Evolutionary conservation across 2,797 vertebrate species (phyloP), one percentile per base, ranked within the genome.

Genomic region (Cuculus canorus): DNA sequence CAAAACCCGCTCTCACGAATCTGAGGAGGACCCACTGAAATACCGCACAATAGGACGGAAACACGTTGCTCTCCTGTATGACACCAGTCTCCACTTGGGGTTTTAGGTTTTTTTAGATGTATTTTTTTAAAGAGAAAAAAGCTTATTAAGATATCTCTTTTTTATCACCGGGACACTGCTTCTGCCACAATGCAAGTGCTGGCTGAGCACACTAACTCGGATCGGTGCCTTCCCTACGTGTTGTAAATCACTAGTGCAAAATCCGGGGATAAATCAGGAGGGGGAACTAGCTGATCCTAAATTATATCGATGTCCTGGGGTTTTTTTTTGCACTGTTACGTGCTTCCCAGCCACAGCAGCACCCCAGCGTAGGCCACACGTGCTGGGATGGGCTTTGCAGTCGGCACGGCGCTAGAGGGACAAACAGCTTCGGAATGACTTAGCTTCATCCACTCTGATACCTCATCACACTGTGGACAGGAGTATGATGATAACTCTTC

Each of bases 301-400:
- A 70, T 27, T 22, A 48, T 65, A 72, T 52, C 17, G 30, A 41
- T 10, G 18, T 12, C 19, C 24, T 5, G 47, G 21, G 10, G 17
- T 35, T 30, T 50, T 37, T 28, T 15, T 65, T 65, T 65, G 13
- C 12, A 21, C 22, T 21, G 10, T 48, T 23, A 48, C 24, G 1
- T 12, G 32, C 52, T 28, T 7, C 1, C 2, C 0, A 4, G 33
- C n/a, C 30, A 10, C 60, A 37, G 22, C 69, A 33, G 16, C 2
- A 1, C 47, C 43, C 64, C 37, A 50, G 60, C 2, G 1, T 39
- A 48, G 37, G 76, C 28, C 13, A 9, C 0, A 8, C n/a, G 48
- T 11, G 27, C 59, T 47, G 10, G 59, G 41, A 52, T 8, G 33
- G 47, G 33, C 32, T 78, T 8, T 73, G 41, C 35, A 28, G 39